phyloP scores from a whole-genome alignment of 2,888 invertebrate genomes.

The Orthosia gothica region DNA sequence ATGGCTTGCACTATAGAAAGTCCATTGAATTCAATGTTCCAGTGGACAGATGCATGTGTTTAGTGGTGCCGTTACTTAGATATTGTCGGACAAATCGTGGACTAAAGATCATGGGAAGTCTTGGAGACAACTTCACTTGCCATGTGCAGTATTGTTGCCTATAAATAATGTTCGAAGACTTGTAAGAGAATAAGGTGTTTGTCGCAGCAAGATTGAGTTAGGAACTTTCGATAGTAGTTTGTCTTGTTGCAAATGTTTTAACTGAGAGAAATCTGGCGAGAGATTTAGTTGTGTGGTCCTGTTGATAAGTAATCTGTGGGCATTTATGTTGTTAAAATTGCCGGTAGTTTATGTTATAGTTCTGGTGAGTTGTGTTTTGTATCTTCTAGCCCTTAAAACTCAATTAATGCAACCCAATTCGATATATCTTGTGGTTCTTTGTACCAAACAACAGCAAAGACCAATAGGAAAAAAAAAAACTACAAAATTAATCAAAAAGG shows the following conservation, averaged over 20 bases:
- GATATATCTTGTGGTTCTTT: too few species aligned
- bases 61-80: conserved; percentile 62
- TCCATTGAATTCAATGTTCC: conserved; percentile 67
- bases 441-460: too few species aligned
- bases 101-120: conserved; percentile 59
- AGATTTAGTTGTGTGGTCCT: conserved; percentile 24
- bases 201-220: conserved; percentile 43
- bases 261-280: conserved; percentile 1
- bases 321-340: neutral
- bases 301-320: neutral
- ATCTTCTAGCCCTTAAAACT: neutral
- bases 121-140: conserved; percentile 64
- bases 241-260: conserved; percentile 47
- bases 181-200: conserved; percentile 43
- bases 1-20: conserved; percentile 68
- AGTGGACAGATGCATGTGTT: conserved; percentile 69
- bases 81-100: conserved; percentile 69
- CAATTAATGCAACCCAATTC: too few species aligned
- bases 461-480: too few species aligned
- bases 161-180: conserved; percentile 56
- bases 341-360: neutral
- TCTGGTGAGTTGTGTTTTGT: neutral
- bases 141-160: conserved; percentile 38
- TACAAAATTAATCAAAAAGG: too few species aligned
- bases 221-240: conserved; percentile 49